phyloP scores from a whole-genome alignment of 2,113 vertebrate genomes.

The Fukomys damarensis region DNA sequence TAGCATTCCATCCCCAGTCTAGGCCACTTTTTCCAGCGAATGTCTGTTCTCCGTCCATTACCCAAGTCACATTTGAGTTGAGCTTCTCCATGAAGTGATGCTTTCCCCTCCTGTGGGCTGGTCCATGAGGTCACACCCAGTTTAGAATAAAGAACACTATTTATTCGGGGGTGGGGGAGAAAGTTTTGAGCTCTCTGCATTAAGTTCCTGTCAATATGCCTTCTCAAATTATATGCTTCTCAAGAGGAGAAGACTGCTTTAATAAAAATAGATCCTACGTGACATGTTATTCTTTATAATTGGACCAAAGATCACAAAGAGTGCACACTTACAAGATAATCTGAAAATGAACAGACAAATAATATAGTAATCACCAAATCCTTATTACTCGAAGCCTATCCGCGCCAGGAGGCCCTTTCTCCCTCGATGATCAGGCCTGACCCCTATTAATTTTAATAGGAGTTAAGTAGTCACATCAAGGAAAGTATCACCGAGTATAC shows the following conservation, averaged over 20 bases:
- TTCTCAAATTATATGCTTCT: conserved; percentile 80
- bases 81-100: background rate
- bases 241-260: conserved; percentile 80
- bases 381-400: conserved; percentile 86
- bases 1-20: background rate
- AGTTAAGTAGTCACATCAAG: conserved; percentile 88
- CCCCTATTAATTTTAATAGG: conserved; percentile 91
- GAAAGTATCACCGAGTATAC: conserved; percentile 70
- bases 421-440: conserved; percentile 86
- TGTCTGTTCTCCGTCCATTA: rapidly evolving
- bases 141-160: background rate
- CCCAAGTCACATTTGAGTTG: background rate
- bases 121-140: background rate
- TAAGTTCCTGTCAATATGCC: conserved; percentile 79
- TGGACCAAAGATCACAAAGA: conserved; percentile 87
- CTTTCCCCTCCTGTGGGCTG: background rate
- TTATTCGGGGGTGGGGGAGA: background rate
- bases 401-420: conserved; percentile 84
- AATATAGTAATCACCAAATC: conserved; percentile 87
- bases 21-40: no score
- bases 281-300: conserved; percentile 87
- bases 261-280: conserved; percentile 84
- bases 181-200: conserved; percentile 64
- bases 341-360: conserved; percentile 90
- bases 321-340: conserved; percentile 88